phyloP scores from a whole-genome alignment of 2,888 invertebrate genomes.

The Himalopsyche japonica region DNA sequence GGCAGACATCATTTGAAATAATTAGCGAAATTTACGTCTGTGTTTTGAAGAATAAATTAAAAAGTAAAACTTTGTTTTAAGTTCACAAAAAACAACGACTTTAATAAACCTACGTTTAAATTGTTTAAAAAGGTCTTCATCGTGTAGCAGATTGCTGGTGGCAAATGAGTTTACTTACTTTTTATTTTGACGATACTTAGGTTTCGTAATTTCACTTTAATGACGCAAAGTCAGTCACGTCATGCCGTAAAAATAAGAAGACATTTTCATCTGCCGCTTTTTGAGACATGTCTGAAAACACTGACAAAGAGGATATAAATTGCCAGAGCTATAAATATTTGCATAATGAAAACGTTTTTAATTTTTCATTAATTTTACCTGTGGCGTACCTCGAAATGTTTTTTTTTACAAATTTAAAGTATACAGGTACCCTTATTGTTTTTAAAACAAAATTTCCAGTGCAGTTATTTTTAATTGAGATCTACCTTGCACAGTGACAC shows the following conservation, averaged over 20 bases:
- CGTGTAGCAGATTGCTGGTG: neutral
- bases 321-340: neutral
- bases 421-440: too few species aligned
- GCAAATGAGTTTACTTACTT: neutral
- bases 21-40: too few species aligned
- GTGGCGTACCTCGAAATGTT: neutral
- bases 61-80: too few species aligned
- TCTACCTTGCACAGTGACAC: too few species aligned
- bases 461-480: too few species aligned
- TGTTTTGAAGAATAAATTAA: too few species aligned
- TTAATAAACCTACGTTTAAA: neutral
- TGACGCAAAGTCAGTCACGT: neutral
- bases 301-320: neutral
- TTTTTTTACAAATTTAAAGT: too few species aligned
- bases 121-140: neutral
- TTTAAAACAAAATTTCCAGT: too few species aligned
- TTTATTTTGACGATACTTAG: neutral
- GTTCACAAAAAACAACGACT: too few species aligned
- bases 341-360: neutral
- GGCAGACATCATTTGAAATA: too few species aligned
- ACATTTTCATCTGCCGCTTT: neutral
- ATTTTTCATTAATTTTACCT: neutral
- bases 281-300: neutral
- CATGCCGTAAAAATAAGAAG: neutral
- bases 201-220: neutral